Conservation (phyloP, 1,140 invertebrate species). For the Muscidifurax raptorellus region DNA sequence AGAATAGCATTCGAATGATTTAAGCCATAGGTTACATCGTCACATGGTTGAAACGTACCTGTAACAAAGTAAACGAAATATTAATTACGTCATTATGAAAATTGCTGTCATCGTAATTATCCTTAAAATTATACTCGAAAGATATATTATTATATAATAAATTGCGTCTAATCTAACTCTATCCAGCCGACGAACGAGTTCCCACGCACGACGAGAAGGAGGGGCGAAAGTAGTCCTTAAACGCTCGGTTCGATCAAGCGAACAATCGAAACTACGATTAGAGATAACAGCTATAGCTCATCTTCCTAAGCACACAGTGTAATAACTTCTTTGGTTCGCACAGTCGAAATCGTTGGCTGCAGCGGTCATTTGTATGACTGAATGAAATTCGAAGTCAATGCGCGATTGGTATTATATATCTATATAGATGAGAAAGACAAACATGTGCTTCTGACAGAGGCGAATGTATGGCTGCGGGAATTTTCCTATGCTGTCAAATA, state of each 20-base stretch:
- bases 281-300: background rate
- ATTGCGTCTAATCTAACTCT: background rate
- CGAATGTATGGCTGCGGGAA: no score
- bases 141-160: background rate
- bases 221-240: background rate
- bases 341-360: no score
- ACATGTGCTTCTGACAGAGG: no score
- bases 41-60: slow-evolving; percentile 17
- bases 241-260: background rate
- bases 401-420: no score
- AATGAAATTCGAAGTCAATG: background rate
- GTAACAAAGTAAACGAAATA: slow-evolving; percentile 5
- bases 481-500: no score
- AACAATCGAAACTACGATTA: slow-evolving; percentile 10
- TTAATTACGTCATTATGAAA: background rate
- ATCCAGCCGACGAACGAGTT: background rate
- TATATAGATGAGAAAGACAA: no score
- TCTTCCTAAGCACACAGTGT: background rate
- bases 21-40: background rate
- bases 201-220: background rate
- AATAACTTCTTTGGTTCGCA: background rate
- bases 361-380: background rate
- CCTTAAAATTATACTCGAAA: no score
- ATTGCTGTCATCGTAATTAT: no score
- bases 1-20: background rate